A percentile compares a stretch with the other conserved stretches of the same genome.
phyloP scores from a whole-genome alignment of 2,113 vertebrate species.

The Bucco capensis region DNA sequence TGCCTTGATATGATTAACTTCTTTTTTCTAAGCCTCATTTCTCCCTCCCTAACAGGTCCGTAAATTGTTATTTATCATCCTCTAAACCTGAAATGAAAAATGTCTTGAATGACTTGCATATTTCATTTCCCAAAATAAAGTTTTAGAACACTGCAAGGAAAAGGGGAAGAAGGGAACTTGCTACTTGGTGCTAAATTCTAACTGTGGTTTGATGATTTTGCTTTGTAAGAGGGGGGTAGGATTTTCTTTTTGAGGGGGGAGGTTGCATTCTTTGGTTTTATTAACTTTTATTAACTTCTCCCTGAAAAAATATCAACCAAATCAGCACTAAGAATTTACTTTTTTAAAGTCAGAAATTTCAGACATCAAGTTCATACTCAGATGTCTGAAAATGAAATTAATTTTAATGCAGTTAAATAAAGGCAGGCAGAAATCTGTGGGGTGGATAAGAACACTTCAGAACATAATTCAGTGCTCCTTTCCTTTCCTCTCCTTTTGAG shows the following conservation, averaged over 20 bases:
- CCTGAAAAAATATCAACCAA: not conserved
- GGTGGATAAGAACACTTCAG: not conserved
- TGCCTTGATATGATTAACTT: slow-evolving; percentile 52
- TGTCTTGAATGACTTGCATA: not conserved
- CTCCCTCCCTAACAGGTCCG: not conserved
- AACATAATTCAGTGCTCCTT: not conserved
- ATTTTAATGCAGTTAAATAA: not conserved
- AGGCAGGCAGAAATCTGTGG: not conserved
- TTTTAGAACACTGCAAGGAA: not conserved
- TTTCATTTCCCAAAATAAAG: not conserved
- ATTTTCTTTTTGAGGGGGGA: not conserved
- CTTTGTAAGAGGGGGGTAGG: not conserved
- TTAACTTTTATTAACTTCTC: too few relatives aligned
- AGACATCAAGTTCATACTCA: not conserved
- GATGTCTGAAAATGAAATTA: not conserved
- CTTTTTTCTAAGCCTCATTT: slow-evolving; percentile 49
- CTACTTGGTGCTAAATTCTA: not conserved
- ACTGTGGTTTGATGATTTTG: not conserved
- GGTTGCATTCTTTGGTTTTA: not conserved
- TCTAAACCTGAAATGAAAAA: slow-evolving; percentile 9
- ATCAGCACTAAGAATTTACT: not conserved
- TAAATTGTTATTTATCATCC: slow-evolving; percentile 26
- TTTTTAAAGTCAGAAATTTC: not conserved
- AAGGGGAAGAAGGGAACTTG: not conserved
- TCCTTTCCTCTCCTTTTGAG: not conserved